These are phyloP conservation scores for Enteromius thamalakanensis DNA, from an alignment of 2,797 vertebrate species.

Conservation along the genomic window DNA sequence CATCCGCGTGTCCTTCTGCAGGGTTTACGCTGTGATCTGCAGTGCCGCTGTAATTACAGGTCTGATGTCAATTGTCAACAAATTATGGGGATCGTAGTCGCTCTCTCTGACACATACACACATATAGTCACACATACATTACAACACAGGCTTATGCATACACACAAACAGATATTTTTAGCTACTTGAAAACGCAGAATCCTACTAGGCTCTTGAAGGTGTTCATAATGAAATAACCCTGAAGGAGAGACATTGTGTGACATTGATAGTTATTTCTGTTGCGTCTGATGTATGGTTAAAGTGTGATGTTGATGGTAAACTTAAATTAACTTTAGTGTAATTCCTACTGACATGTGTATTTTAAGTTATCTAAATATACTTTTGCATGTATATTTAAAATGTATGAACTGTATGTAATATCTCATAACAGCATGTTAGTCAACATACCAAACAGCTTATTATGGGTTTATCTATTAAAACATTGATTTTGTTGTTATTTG, in stretches of 20 bases:
- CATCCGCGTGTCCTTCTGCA: conserved; percentile 14
- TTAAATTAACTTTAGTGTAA: neutral
- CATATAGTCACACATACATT: conserved; percentile 31
- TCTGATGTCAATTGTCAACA: conserved; percentile 54
- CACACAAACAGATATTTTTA: conserved; percentile 3
- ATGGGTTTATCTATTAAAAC: neutral
- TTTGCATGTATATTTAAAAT: neutral
- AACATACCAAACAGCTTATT: neutral
- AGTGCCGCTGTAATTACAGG: conserved; percentile 56
- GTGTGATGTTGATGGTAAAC: neutral
- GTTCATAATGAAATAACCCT: neutral
- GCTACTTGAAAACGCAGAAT: neutral
- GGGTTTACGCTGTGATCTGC: conserved; percentile 13
- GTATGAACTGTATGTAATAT: neutral
- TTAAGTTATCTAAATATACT: neutral
- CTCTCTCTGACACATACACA: conserved; percentile 32
- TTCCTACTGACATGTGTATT: neutral
- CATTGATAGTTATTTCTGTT: neutral
- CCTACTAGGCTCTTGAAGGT: neutral
- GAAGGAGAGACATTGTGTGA: neutral
- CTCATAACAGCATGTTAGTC: neutral
- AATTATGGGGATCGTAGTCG: conserved; percentile 55
- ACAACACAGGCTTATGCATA: neutral
- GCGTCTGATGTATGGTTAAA: neutral
- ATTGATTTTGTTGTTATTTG: neutral